Conservation (phyloP, 1,140 invertebrate genomes). For the Archivesica marissinica region DNA sequence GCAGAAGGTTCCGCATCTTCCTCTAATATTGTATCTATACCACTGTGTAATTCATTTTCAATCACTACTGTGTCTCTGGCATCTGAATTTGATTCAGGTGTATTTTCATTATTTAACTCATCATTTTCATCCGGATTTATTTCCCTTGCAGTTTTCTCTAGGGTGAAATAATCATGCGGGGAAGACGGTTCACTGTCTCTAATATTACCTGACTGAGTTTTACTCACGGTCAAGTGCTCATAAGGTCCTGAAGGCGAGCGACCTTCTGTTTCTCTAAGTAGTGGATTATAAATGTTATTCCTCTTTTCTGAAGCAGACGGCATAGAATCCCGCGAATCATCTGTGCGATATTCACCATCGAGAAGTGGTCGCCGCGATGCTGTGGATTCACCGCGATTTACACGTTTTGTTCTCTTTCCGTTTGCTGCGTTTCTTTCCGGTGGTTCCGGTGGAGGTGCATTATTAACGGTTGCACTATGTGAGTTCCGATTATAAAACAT, state of each 20-base stretch:
- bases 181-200: neutral
- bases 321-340: neutral
- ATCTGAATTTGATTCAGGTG: slow-evolving; percentile 13
- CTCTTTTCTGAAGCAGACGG: slow-evolving; percentile 20
- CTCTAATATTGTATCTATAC: slow-evolving; percentile 23
- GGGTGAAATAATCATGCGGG: slow-evolving; percentile 57
- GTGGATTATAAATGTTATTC: slow-evolving; percentile 49
- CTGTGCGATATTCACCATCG: slow-evolving; percentile 27
- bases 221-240: slow-evolving; percentile 43
- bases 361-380: slow-evolving; percentile 42
- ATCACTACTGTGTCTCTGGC: neutral
- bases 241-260: slow-evolving; percentile 47
- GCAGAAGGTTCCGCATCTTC: neutral
- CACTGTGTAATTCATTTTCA: slow-evolving; percentile 32
- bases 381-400: slow-evolving; percentile 42
- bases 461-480: neutral
- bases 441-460: slow-evolving; percentile 21
- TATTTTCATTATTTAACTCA: neutral
- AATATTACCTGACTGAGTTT: slow-evolving; percentile 15
- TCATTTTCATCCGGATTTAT: neutral
- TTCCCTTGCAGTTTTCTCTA: slow-evolving; percentile 15
- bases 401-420: slow-evolving; percentile 17
- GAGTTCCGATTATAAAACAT: slow-evolving; percentile 33
- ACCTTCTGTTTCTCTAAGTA: slow-evolving; percentile 12
- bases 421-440: slow-evolving; percentile 40